Conservation (phyloP, 1,140 invertebrate species). For the Tachypleus tridentatus region DNA sequence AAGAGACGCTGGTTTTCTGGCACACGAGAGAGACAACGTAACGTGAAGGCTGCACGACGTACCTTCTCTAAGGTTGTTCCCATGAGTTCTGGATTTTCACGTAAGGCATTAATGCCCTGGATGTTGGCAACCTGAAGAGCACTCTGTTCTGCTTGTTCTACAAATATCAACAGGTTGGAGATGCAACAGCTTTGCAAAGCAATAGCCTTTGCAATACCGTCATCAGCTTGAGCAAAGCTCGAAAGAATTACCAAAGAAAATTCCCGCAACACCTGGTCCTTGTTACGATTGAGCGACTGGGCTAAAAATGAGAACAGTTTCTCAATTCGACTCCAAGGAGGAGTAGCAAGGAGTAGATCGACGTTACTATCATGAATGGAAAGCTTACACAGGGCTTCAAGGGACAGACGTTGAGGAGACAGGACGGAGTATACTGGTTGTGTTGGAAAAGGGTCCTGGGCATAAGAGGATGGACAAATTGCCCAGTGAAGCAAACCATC, state of each 20-base stretch:
- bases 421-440: constrained; percentile 46
- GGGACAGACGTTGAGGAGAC: constrained; percentile 80
- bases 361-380: constrained; percentile 95
- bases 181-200: constrained; percentile 61
- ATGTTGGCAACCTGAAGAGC: constrained; percentile 86
- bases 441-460: constrained; percentile 77
- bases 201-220: constrained; percentile 76
- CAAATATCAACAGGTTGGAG: constrained; percentile 84
- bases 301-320: constrained; percentile 76
- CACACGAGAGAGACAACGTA: constrained; percentile 70
- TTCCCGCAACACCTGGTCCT: constrained; percentile 83
- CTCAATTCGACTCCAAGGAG: constrained; percentile 81
- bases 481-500: constrained; percentile 95
- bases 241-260: constrained; percentile 86
- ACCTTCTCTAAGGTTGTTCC: constrained; percentile 97
- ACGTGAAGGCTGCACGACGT: constrained; percentile 73
- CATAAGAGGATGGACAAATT: constrained; percentile 84
- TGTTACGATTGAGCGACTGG: constrained; percentile 70
- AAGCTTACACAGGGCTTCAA: constrained; percentile 93
- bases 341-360: constrained; percentile 93
- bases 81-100: constrained; percentile 96
- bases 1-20: constrained; percentile 84
- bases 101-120: constrained; percentile 78
- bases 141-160: constrained; percentile 88
- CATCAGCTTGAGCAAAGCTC: constrained; percentile 81